These are phyloP conservation scores for Drosophila rubida DNA, from an alignment of 2,888 invertebrate genomes.

Conservation along the genomic window DNA sequence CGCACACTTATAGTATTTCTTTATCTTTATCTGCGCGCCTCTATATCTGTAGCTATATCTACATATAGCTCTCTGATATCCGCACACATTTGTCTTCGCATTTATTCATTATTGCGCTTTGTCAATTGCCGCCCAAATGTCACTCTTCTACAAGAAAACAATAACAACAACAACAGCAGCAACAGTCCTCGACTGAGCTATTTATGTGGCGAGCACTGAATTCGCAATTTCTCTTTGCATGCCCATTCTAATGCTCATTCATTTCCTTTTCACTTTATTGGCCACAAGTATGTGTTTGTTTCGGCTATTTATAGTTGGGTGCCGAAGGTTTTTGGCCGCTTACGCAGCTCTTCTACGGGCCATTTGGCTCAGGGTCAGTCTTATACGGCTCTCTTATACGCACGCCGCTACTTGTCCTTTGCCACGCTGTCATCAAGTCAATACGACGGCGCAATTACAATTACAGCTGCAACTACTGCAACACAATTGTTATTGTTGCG, in stretches of 20 bases:
- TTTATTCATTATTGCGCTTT: conserved; percentile 25
- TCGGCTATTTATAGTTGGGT: conserved; percentile 30
- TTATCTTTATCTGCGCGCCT: neutral
- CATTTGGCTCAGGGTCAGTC: conserved; percentile 1
- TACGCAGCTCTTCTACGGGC: conserved; percentile 21
- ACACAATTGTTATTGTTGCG: neutral
- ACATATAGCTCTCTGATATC: conserved; percentile 2
- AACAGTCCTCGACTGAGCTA: conserved; percentile 33
- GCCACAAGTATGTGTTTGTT: neutral
- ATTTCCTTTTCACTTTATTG: neutral
- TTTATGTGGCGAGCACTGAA: conserved; percentile 24
- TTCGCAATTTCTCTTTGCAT: conserved; percentile 3
- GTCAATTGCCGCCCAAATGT: conserved; percentile 39
- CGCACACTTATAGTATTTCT: neutral
- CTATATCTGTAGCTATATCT: neutral
- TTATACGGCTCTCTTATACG: conserved; percentile 17
- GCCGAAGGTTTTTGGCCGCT: conserved; percentile 21
- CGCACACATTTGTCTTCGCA: conserved; percentile 15
- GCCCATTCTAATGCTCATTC: conserved; percentile 4
- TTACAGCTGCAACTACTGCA: neutral
- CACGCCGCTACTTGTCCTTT: neutral
- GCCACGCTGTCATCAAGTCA: neutral
- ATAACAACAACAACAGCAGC: neutral
- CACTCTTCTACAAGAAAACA: conserved; percentile 31
- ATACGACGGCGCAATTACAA: neutral